Percentiles rank a stretch among this genome's conserved stretches.
These are phyloP conservation scores for Gymnoscopelus braueri DNA, from an alignment of 2,797 vertebrate species.

Conservation along the genomic window DNA sequence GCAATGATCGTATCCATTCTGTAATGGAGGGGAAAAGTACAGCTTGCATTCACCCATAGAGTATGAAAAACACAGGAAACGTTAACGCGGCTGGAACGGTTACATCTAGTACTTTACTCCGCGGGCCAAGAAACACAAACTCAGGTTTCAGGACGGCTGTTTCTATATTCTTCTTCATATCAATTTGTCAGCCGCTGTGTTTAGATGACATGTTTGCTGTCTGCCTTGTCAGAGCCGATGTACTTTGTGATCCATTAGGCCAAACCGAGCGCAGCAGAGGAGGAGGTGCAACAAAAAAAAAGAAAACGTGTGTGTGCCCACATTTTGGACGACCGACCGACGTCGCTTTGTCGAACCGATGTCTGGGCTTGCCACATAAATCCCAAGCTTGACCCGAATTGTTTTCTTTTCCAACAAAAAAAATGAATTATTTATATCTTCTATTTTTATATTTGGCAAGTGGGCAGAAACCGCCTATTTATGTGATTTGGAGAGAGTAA, in stretches of 20 bases:
- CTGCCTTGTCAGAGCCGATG: slow-evolving; percentile 14
- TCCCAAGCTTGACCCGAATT: slow-evolving; percentile 48
- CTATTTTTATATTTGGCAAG: slow-evolving; percentile 57
- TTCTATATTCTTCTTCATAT: slow-evolving; percentile 22
- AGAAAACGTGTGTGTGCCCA: background rate
- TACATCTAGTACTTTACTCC: slow-evolving; percentile 17
- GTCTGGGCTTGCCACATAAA: slow-evolving; percentile 38
- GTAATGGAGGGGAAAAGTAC: slow-evolving; percentile 29
- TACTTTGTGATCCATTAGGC: slow-evolving; percentile 21
- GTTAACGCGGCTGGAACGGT: slow-evolving; percentile 47
- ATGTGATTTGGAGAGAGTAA: slow-evolving; percentile 30
- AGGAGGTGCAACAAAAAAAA: background rate
- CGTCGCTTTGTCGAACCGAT: slow-evolving; percentile 32
- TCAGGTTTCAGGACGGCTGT: slow-evolving; percentile 15
- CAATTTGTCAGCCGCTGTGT: slow-evolving; percentile 19
- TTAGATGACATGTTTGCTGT: slow-evolving; percentile 33
- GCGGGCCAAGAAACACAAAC: slow-evolving; percentile 18
- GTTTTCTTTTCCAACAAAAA: slow-evolving; percentile 59
- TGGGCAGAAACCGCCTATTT: slow-evolving; percentile 21
- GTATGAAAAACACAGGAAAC: slow-evolving; percentile 40
- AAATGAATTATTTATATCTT: slow-evolving; percentile 51
- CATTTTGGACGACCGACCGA: slow-evolving; percentile 18
- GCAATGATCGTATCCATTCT: slow-evolving; percentile 31
- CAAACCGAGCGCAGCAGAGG: slow-evolving; percentile 3
- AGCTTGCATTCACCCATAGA: slow-evolving; percentile 11